These are phyloP conservation scores for Abramis brama DNA, from an alignment of 2,113 vertebrate genomes.

Conservation along the genomic window DNA sequence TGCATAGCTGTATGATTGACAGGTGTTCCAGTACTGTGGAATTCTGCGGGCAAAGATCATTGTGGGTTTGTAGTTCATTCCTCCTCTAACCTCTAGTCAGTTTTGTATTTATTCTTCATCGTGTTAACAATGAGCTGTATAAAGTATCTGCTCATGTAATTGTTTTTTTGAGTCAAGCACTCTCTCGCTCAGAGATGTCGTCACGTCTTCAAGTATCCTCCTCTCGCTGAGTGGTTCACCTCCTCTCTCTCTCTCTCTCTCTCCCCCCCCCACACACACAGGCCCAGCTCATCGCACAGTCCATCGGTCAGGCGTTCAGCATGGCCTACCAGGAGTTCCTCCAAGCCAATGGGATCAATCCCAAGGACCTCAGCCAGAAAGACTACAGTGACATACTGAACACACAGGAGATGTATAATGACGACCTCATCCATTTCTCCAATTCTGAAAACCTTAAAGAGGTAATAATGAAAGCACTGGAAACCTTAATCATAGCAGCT, in stretches of 20 bases:
- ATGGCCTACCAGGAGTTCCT: constrained; percentile 99
- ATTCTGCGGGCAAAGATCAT: neutral
- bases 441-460: constrained; percentile 99
- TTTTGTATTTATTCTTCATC: neutral
- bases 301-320: constrained; percentile 98
- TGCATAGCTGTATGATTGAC: neutral
- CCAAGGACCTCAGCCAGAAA: constrained; percentile 97
- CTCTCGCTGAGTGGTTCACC: constrained; percentile 58
- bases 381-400: constrained; percentile 99
- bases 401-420: constrained; percentile 99
- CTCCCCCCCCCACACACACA: too few species aligned
- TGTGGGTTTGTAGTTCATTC: neutral
- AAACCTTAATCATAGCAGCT: neutral
- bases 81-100: neutral
- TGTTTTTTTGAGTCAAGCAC: constrained; percentile 29
- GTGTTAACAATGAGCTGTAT: neutral
- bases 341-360: constrained; percentile 96
- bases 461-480: constrained; percentile 62
- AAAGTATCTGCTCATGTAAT: constrained; percentile 14
- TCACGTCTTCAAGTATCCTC: constrained; percentile 47
- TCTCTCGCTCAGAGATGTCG: constrained; percentile 53
- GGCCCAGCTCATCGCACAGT: constrained; percentile 98
- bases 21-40: neutral
- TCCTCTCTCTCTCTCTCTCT: neutral
- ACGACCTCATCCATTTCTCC: constrained; percentile 98